These are phyloP conservation scores for Mycetomoellerius zeteki DNA, from an alignment of 1,140 invertebrate species.

Conservation along the genomic window DNA sequence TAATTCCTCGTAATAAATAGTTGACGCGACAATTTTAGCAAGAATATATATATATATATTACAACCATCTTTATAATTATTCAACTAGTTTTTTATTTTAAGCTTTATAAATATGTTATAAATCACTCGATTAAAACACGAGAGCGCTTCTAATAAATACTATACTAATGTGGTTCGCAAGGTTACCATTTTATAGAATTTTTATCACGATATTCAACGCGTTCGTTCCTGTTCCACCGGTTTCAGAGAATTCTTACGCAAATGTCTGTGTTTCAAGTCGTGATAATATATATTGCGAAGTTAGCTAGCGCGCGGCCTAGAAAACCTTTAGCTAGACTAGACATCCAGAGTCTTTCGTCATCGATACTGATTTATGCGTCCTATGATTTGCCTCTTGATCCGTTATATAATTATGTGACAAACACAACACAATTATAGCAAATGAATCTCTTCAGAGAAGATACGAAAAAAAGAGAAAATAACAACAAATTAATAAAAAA, in stretches of 20 bases:
- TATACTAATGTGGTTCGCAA: constrained; percentile 70
- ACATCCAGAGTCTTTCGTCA: constrained; percentile 68
- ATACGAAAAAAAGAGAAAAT: neutral
- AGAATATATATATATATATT: constrained; percentile 7
- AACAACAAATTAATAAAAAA: neutral
- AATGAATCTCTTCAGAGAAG: neutral
- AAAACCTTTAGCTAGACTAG: constrained; percentile 75
- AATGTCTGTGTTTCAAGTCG: constrained; percentile 21
- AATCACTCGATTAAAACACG: constrained; percentile 78
- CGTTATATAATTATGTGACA: constrained; percentile 32
- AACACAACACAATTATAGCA: neutral
- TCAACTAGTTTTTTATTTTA: neutral
- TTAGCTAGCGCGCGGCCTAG: constrained; percentile 71
- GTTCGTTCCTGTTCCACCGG: constrained; percentile 46
- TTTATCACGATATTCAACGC: constrained; percentile 73
- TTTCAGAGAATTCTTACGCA: constrained; percentile 59
- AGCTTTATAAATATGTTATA: constrained; percentile 60
- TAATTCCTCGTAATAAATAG: neutral
- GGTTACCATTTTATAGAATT: constrained; percentile 77
- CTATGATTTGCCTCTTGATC: constrained; percentile 16
- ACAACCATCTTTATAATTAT: neutral
- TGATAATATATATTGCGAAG: constrained; percentile 62
- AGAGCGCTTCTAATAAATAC: constrained; percentile 70
- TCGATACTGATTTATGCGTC: constrained; percentile 75
- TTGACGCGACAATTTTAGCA: neutral